phyloP scores from a whole-genome alignment of 2,888 invertebrate species.

The Eupithecia vulgata region DNA sequence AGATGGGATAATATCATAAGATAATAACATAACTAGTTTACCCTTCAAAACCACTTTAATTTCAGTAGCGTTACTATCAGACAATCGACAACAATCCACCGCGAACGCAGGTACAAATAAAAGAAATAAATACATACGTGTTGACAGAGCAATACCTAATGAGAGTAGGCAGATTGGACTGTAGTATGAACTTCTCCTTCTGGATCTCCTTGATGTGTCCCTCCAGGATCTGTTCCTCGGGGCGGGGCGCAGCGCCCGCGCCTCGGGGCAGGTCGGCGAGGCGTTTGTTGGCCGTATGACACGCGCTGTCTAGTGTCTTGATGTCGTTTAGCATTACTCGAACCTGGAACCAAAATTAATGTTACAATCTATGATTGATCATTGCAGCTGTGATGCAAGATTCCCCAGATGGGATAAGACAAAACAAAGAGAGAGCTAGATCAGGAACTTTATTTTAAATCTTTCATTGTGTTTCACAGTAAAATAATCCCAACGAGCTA shows the following conservation, averaged over 20 bases:
- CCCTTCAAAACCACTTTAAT: too few species aligned
- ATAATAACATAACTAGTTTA: too few species aligned
- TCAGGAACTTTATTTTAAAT: too few species aligned
- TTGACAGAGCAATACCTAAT: slow-evolving; percentile 74
- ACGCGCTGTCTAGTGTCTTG: slow-evolving; percentile 93
- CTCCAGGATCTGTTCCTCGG: slow-evolving; percentile 89
- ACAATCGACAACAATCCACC: slow-evolving; percentile 23
- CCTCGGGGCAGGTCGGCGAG: slow-evolving; percentile 87
- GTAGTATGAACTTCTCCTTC: slow-evolving; percentile 91
- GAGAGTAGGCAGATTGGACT: slow-evolving; percentile 90
- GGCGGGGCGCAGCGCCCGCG: slow-evolving; percentile 76
- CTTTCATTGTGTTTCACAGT: too few species aligned
- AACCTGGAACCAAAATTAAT: slow-evolving; percentile 82
- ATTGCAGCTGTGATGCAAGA: background rate
- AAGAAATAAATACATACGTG: slow-evolving; percentile 43
- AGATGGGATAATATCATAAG: too few species aligned
- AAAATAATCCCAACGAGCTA: background rate
- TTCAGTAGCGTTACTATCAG: background rate
- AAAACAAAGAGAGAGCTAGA: too few species aligned
- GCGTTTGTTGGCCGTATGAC: slow-evolving; percentile 92
- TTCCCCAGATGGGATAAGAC: too few species aligned
- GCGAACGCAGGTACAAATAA: slow-evolving; percentile 21
- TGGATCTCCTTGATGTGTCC: slow-evolving; percentile 92
- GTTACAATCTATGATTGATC: background rate
- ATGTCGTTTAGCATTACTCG: slow-evolving; percentile 94